Base-by-base conservation (phyloP, 2,113 vertebrate species). In the Manacus vitellinus region DNA sequence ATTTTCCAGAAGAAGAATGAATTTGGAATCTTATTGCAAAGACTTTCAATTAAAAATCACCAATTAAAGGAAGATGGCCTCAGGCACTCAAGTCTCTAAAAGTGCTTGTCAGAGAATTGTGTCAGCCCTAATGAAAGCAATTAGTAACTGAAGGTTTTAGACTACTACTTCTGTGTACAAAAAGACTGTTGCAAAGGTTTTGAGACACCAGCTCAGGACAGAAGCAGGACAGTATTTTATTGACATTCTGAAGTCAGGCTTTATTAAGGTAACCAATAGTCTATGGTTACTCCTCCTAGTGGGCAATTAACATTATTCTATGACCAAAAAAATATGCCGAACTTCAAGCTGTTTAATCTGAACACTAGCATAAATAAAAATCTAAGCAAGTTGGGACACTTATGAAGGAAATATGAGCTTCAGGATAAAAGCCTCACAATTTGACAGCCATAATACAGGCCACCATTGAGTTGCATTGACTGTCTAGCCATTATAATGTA, bases 41-140 rank as follows among this genome's bases (percentile, higher is more conserved):
- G 68, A n/a, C 77, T 95, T 93, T 74, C 59, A 95, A 81, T 44
- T 92, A 92, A 91, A 95, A 96, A 85, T 70, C 78, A 93, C 66
- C 92, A 96, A 95, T 89, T 94, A 96, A 89, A 93, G 52, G 81
- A 95, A 89, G 76, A 94, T 43, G 35, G 54, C 85, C 87, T 89
- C 51, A 75, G 70, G 89, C 86, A 92, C 10, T 10, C 37, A 49
- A 49, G 72, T 63, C 51, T 71, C 51, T 74, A 83, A 76, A 94
- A 83, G 43, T 81, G 76, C 73, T 84, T 88, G 55, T 95, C 88
- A 92, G 21, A 92, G 43, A 91, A 88, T 5, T 88, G 74, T 79
- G 72, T 88, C 55, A 86, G 68, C 33, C 77, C 23, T 86, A 92
- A 94, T 62, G 68, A 96, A 83, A 80, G 27, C 51, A 94, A 97